These are phyloP conservation scores for Vespertilio murinus DNA, from an alignment of 2,797 vertebrate species.

Conservation along the genomic window DNA sequence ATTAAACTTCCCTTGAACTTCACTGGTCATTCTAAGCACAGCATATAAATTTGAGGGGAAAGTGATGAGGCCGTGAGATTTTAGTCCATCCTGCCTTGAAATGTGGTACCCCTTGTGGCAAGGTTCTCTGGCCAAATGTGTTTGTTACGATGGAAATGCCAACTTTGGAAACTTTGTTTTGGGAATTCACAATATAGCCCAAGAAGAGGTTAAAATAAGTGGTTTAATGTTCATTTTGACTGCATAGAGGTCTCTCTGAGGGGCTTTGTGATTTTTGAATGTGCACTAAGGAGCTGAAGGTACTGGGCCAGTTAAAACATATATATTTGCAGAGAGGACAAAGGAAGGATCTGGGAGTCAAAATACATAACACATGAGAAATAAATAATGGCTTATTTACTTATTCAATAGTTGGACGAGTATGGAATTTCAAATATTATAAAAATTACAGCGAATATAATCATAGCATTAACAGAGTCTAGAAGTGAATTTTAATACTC, in stretches of 20 bases:
- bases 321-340: neutral
- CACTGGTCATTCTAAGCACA: neutral
- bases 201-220: neutral
- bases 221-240: neutral
- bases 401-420: constrained; percentile 3
- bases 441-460: neutral
- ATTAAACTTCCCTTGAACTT: neutral
- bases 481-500: constrained; percentile 26
- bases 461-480: neutral
- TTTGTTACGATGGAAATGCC: neutral
- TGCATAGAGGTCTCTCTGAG: neutral
- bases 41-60: neutral
- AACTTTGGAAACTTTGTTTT: neutral
- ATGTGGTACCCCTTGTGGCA: neutral
- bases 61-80: neutral
- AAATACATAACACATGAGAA: neutral
- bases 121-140: neutral
- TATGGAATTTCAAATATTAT: neutral
- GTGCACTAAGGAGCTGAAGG: neutral
- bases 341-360: neutral
- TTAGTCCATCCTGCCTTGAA: neutral
- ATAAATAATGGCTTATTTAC: neutral
- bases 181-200: neutral
- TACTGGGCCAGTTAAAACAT: neutral
- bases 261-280: neutral